Base-by-base conservation (phyloP, 1,140 invertebrate genomes). In the Papilio dardanus region DNA sequence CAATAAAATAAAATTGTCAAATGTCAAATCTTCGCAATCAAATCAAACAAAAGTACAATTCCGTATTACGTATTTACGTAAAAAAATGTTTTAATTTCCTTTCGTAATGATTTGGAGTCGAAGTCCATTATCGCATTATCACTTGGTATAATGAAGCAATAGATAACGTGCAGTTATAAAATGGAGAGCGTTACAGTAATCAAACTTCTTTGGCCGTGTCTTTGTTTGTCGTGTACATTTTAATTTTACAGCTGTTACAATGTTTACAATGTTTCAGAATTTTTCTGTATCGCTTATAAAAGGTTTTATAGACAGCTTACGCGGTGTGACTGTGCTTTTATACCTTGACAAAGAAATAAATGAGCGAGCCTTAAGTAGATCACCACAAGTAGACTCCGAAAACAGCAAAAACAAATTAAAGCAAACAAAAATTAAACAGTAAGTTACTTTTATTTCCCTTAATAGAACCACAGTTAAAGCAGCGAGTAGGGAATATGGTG, bases 271-370 rank as follows among this genome's bases (percentile, higher is more conserved):
- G 78, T 94, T 95, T 76, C 86, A 96, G 96, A 94, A 94, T 86
- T 95, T 96, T 87, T 87, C 94, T 46, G 88, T 94, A 82, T 95
- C 96, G 46, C 90, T 96, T 79, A 94, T 94, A 73, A 94, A 94
- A 87, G 96, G 96, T 1, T 94, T 96, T 80, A 88, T 95, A 74
- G 96, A 97, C 88, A 97, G 96, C 89, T 92, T 96, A 65, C 95
- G 94, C 81, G 96, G 96, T 76, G 95, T 95, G 76, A 89, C 95
- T 67, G 94, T 96, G 58, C 89, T 97, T 81, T 95, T 96, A 88
- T 96, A 95, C 88, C 94, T 97, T 89, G 96, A 96, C 86, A 96
- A 96, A 89, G 95, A 95, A 87, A 95, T 96, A 68, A 96, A 96
- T 88, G 95, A 96, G 83, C 93, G 94, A 77, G 92, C 94, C 14